phyloP scores from a whole-genome alignment of 2,113 vertebrate species.

The Rallus limicola region DNA sequence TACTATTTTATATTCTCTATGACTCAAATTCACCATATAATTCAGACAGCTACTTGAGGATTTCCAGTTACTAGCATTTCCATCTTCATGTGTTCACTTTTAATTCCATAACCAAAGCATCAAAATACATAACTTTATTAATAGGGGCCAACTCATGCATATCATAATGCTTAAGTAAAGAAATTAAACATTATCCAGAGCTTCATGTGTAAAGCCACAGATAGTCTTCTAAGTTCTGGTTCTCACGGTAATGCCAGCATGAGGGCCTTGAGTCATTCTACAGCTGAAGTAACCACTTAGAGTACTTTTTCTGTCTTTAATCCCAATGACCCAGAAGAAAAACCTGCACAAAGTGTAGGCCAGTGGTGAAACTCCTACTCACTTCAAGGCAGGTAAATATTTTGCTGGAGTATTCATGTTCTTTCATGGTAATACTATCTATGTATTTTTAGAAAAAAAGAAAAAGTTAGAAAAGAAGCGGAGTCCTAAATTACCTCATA shows the following conservation, averaged over 20 bases:
- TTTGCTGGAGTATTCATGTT: not conserved
- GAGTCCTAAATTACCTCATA: not conserved
- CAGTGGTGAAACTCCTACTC: not conserved
- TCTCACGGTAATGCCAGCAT: slow-evolving; percentile 23
- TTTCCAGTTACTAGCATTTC: not conserved
- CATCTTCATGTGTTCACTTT: not conserved
- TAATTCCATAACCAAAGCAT: not conserved
- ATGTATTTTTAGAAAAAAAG: not conserved
- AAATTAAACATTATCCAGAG: not conserved
- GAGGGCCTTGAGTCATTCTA: slow-evolving; percentile 11
- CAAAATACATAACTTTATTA: not conserved
- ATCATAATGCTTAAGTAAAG: not conserved
- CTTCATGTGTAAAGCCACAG: slow-evolving; percentile 22
- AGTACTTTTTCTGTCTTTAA: slow-evolving; percentile 24
- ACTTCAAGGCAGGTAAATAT: not conserved
- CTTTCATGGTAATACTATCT: not conserved
- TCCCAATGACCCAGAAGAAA: not conserved
- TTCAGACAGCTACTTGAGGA: not conserved
- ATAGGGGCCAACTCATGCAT: not conserved
- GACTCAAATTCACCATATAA: not conserved
- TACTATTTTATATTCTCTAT: not conserved
- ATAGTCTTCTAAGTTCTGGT: not conserved
- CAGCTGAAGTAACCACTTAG: slow-evolving; percentile 2
- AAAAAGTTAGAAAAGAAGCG: not conserved
- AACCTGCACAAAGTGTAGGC: not conserved